phyloP scores from a whole-genome alignment of 2,113 vertebrate species.

The cattle (Bos taurus) region ARS-UCD2.0 NC_037348.1:68889501-68890000 shows the following conservation, averaged over 20 bases:
- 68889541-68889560: accelerated
- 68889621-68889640: no score
- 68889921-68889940: neutral
- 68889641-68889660: neutral
- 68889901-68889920: accelerated
- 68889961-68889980: accelerated
- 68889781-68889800: neutral
- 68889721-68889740: neutral
- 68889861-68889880: accelerated
- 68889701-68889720: accelerated
- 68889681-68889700: no score
- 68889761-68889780: neutral
- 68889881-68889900: neutral
- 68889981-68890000: accelerated
- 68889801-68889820: neutral
- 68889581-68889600: accelerated
- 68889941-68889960: accelerated
- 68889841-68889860: accelerated
- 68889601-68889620: no score
- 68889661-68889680: neutral
- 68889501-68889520: accelerated
- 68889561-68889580: no score
- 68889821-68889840: accelerated
- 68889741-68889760: neutral
- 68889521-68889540: accelerated